Percentiles rank a stretch among this genome's conserved stretches.
These are phyloP conservation scores for Hirtodrosophila histrioides DNA, from an alignment of 2,888 invertebrate species.

Conservation along the genomic window DNA sequence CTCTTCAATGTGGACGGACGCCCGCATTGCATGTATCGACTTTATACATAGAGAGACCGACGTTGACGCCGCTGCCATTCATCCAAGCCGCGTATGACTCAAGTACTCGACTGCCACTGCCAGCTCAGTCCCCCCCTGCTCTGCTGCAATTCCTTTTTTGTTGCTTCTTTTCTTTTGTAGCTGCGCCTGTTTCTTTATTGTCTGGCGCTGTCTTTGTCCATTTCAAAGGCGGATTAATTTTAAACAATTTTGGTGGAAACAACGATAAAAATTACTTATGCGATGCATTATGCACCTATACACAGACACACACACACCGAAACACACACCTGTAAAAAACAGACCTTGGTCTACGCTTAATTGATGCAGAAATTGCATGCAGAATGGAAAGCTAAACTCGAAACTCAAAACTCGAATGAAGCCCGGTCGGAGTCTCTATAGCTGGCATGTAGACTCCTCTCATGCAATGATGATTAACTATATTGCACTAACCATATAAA, in stretches of 20 bases:
- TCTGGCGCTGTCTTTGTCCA: constrained; percentile 43
- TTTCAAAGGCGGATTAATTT: constrained; percentile 66
- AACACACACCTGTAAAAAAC: constrained; percentile 22
- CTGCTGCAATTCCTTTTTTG: constrained; percentile 44
- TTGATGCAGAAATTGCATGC: constrained; percentile 77
- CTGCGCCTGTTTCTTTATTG: constrained; percentile 53
- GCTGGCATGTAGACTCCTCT: constrained; percentile 68
- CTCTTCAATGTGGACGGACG: constrained; percentile 24
- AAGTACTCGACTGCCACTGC: constrained; percentile 47
- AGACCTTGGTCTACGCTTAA: constrained; percentile 65
- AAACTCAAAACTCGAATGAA: constrained; percentile 11
- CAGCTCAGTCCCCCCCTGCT: constrained; percentile 10
- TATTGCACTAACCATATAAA: constrained; percentile 50
- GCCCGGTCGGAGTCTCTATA: constrained; percentile 17
- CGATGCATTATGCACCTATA: constrained; percentile 34
- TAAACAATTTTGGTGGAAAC: constrained; percentile 68
- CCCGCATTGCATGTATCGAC: constrained; percentile 66
- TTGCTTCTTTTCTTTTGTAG: constrained; percentile 18
- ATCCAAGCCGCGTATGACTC: constrained; percentile 69
- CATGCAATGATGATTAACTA: constrained; percentile 75
- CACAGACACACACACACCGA: constrained; percentile 7
- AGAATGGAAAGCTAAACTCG: constrained; percentile 63
- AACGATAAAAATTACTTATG: constrained; percentile 71
- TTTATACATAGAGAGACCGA: constrained; percentile 48
- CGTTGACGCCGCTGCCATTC: constrained; percentile 50